phyloP scores from a whole-genome alignment of 1,140 invertebrate species.

The Macrostomum lignano region DNA sequence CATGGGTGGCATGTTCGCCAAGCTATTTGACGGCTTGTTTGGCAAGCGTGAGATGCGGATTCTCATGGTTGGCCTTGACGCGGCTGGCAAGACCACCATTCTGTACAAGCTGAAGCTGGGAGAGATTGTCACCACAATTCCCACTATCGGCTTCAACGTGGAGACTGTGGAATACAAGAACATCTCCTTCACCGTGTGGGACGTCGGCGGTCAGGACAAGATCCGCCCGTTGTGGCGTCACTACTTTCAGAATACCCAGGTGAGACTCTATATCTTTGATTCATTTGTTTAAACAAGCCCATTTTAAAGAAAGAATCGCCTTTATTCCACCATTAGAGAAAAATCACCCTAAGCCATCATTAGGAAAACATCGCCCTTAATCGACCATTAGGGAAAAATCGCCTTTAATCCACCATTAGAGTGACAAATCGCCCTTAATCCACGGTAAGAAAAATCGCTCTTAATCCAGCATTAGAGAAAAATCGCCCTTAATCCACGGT shows the following conservation, averaged over 20 bases:
- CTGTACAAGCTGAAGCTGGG: constrained; percentile 80
- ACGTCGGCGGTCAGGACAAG: constrained; percentile 50
- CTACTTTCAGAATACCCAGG: constrained; percentile 88
- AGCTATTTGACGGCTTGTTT: constrained; percentile 35
- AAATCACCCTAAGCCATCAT: too few species aligned
- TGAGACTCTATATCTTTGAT: constrained; percentile 10
- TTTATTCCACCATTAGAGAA: too few species aligned
- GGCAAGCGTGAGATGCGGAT: constrained; percentile 93
- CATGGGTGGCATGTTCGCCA: background rate
- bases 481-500: too few species aligned
- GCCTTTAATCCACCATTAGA: too few species aligned
- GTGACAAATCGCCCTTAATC: too few species aligned
- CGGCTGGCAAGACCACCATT: constrained; percentile 85
- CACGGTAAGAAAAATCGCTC: too few species aligned
- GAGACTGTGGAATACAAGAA: constrained; percentile 88
- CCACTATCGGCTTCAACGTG: constrained; percentile 78
- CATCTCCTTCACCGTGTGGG: constrained; percentile 58
- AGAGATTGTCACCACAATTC: constrained; percentile 85
- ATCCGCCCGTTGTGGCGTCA: constrained; percentile 55
- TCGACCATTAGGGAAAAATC: too few species aligned
- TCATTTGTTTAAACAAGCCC: too few species aligned
- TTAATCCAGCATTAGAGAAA: too few species aligned
- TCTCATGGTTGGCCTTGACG: constrained; percentile 81
- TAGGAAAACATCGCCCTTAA: too few species aligned
- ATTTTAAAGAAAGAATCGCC: too few species aligned